Percentiles rank a stretch among this genome's conserved stretches.
phyloP scores from a whole-genome alignment of 2,888 invertebrate genomes.

The Stegophylla sp. region DNA sequence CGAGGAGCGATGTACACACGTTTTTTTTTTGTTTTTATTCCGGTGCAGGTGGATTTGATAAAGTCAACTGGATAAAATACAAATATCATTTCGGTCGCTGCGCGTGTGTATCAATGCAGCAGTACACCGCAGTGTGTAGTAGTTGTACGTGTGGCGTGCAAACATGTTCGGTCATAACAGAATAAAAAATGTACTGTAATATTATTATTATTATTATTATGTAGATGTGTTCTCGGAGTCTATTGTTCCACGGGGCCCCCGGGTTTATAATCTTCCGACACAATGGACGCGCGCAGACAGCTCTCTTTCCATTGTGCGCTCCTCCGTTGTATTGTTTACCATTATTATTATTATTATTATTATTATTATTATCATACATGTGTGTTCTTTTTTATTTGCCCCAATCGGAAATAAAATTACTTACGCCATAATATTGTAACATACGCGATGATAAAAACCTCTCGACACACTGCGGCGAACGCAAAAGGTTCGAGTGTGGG shows the following conservation, averaged over 20 bases:
- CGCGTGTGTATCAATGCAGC: slow-evolving; percentile 32
- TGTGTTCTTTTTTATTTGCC: background rate
- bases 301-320: slow-evolving; percentile 48
- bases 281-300: slow-evolving; percentile 42
- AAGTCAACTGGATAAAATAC: slow-evolving; percentile 11
- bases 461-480: background rate
- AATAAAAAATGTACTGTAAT: slow-evolving; percentile 38
- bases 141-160: background rate
- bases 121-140: background rate
- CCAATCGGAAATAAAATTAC: slow-evolving; percentile 30
- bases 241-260: slow-evolving; percentile 49
- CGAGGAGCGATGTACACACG: too few species aligned
- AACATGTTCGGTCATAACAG: slow-evolving; percentile 45
- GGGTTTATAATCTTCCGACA: slow-evolving; percentile 53
- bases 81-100: slow-evolving; percentile 26
- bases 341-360: slow-evolving; percentile 19
- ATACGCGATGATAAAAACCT: background rate
- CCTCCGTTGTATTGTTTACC: slow-evolving; percentile 45
- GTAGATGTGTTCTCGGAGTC: slow-evolving; percentile 38
- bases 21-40: background rate
- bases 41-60: background rate
- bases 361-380: too few species aligned
- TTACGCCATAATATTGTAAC: background rate
- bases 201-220: slow-evolving; percentile 50
- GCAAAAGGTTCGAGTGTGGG: background rate